Percentiles rank a stretch among this genome's conserved stretches.
These are phyloP conservation scores for Philereme vetulata DNA, from an alignment of 2,888 invertebrate species.

Conservation along the genomic window DNA sequence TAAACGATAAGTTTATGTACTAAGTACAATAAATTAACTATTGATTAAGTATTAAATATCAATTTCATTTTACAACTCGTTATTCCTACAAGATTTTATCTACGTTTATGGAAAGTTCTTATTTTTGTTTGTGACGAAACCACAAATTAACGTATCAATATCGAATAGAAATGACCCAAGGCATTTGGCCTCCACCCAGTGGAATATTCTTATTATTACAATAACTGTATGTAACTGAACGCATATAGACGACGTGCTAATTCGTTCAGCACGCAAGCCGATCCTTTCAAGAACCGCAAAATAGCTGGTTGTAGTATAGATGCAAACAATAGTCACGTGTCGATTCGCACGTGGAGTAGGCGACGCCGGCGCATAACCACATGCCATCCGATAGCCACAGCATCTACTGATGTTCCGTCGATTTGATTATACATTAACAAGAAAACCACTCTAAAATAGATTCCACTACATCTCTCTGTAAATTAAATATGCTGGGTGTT, in stretches of 20 bases:
- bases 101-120: too few species aligned
- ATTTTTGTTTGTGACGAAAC: too few species aligned
- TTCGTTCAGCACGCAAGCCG: slow-evolving; percentile 16
- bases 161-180: too few species aligned
- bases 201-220: slow-evolving; percentile 10
- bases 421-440: too few species aligned
- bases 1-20: not conserved
- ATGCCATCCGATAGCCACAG: not conserved
- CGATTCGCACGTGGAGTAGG: slow-evolving; percentile 3
- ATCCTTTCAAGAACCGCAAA: slow-evolving; percentile 9
- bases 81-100: too few species aligned
- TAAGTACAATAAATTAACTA: too few species aligned
- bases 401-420: not conserved
- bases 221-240: slow-evolving; percentile 3
- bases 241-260: slow-evolving; percentile 17
- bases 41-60: too few species aligned
- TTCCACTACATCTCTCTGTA: too few species aligned
- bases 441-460: too few species aligned
- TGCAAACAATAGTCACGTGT: slow-evolving; percentile 22
- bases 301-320: not conserved
- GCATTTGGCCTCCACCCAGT: not conserved
- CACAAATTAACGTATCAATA: too few species aligned
- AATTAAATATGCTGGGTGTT: too few species aligned
- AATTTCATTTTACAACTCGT: too few species aligned
- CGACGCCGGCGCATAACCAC: slow-evolving; percentile 6